These are phyloP conservation scores for Atta texana DNA, from an alignment of 1,140 invertebrate species.

Conservation along the genomic window DNA sequence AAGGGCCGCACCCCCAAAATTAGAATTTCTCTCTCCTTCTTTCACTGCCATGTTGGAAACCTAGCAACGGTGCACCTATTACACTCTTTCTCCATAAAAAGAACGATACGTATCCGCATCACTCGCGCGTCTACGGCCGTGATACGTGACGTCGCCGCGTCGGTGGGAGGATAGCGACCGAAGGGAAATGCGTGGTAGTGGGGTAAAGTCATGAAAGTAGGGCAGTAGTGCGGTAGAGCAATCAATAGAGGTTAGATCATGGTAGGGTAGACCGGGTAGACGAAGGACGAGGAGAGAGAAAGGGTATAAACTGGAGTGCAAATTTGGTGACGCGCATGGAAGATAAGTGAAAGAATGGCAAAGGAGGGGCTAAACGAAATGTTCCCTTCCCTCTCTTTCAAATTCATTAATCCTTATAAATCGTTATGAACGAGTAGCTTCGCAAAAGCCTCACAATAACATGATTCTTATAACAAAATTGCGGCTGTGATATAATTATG, in stretches of 20 bases:
- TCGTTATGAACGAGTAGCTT: not conserved
- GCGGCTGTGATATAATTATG: not conserved
- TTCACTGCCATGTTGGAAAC: slow-evolving; percentile 10
- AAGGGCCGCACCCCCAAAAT: slow-evolving; percentile 31
- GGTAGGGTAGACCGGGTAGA: slow-evolving; percentile 77
- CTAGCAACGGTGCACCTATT: slow-evolving; percentile 43
- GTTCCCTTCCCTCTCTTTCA: not conserved
- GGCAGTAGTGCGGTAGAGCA: slow-evolving; percentile 86
- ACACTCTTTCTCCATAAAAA: slow-evolving; percentile 41
- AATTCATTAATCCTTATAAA: slow-evolving; percentile 34
- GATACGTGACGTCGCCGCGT: slow-evolving; percentile 42
- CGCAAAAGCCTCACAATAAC: not conserved
- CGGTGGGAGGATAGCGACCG: slow-evolving; percentile 34
- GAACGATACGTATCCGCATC: slow-evolving; percentile 54
- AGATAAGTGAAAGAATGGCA: not conserved
- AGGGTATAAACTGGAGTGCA: slow-evolving; percentile 66
- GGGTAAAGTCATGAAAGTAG: slow-evolving; percentile 83
- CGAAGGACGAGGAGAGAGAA: not conserved
- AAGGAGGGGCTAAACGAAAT: not conserved
- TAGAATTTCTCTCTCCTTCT: not conserved
- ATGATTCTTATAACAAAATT: not conserved
- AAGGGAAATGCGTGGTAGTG: slow-evolving; percentile 61
- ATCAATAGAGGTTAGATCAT: slow-evolving; percentile 84
- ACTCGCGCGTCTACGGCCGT: slow-evolving; percentile 60
- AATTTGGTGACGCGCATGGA: slow-evolving; percentile 62